Conservation (phyloP, 2,113 vertebrate species). For the Parus major region DNA sequence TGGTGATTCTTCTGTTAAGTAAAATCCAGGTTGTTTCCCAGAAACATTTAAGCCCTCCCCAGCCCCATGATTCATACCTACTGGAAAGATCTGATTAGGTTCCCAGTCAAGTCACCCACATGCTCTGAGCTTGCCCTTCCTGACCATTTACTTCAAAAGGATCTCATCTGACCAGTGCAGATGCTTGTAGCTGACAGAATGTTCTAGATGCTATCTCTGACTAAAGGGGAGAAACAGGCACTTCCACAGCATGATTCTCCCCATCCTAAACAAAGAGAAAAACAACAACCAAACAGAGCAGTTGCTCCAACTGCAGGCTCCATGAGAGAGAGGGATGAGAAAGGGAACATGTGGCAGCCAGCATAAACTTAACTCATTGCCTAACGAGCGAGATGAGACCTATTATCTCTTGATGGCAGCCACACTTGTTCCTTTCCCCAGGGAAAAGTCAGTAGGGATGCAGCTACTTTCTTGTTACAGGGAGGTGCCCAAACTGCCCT, state of each 20-base stretch:
- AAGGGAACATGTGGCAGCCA: background rate
- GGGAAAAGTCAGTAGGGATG: background rate
- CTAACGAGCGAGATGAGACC: background rate
- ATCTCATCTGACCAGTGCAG: background rate
- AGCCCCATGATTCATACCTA: background rate
- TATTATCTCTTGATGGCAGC: background rate
- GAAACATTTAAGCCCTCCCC: background rate
- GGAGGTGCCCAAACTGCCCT: rapidly evolving
- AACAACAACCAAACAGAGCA: background rate
- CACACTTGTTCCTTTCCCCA: background rate
- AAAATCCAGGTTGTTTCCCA: background rate
- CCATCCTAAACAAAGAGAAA: background rate
- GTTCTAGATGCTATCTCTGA: background rate
- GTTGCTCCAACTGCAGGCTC: rapidly evolving
- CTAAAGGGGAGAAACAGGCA: background rate
- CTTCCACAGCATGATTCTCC: background rate
- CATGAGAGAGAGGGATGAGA: background rate
- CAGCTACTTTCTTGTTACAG: background rate
- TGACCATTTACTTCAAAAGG: background rate
- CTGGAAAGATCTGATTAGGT: background rate
- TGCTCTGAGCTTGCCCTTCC: background rate
- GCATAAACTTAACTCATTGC: background rate
- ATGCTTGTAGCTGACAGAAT: background rate
- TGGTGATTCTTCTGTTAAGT: background rate
- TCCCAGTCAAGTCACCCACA: background rate